These are phyloP conservation scores for Craseonycteris thonglongyai DNA, from an alignment of 2,113 vertebrate species.

Conservation along the genomic window DNA sequence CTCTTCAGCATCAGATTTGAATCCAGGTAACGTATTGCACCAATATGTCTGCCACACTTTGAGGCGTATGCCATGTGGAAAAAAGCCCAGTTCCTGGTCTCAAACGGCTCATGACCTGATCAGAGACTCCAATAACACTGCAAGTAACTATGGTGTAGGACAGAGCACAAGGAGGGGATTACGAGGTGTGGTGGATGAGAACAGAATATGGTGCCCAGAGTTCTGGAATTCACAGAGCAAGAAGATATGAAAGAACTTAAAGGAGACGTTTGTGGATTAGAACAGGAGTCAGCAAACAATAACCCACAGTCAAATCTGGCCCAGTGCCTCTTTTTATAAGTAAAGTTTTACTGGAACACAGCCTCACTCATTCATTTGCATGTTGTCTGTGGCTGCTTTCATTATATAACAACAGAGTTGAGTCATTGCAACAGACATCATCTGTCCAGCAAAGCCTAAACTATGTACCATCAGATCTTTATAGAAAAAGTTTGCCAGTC, in stretches of 20 bases:
- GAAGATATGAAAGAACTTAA: neutral
- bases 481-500: neutral
- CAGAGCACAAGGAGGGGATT: too few relatives aligned
- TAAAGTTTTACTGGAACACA: neutral
- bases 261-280: neutral
- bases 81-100: neutral
- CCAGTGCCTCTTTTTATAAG: neutral
- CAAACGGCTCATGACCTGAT: neutral
- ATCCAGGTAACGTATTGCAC: neutral
- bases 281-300: neutral
- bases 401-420: neutral
- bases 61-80: fast-evolving
- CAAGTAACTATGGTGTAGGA: neutral
- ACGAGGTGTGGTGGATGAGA: neutral
- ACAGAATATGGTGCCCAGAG: neutral
- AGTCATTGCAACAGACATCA: neutral
- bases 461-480: neutral
- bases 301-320: neutral
- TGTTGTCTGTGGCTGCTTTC: neutral
- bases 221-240: neutral
- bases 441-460: neutral
- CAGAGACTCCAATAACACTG: neutral
- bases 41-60: neutral
- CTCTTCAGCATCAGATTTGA: neutral
- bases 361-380: neutral